Conservation (phyloP, 2,113 vertebrate species). For the Redunca redunca region DNA sequence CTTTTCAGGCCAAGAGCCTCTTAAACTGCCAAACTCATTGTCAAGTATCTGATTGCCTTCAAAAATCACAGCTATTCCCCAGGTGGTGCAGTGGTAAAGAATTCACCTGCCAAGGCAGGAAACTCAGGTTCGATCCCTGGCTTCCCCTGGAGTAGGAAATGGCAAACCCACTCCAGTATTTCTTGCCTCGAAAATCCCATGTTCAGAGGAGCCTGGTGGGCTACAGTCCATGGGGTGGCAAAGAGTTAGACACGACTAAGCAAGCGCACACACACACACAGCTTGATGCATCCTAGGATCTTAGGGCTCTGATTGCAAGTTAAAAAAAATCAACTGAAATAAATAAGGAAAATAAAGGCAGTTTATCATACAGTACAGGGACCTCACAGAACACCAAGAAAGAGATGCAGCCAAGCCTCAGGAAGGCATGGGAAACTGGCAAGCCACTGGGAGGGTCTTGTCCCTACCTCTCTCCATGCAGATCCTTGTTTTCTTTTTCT, state of each 20-base stretch:
- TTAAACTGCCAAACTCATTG: background rate
- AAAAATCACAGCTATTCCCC: background rate
- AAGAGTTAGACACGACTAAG: background rate
- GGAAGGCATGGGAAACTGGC: background rate
- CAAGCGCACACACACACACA: fast-evolving
- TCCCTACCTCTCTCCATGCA: background rate
- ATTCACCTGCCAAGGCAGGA: background rate
- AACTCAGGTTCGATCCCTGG: background rate
- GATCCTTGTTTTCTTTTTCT: background rate
- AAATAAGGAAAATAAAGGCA: background rate
- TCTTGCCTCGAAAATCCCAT: background rate
- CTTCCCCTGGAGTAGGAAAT: background rate
- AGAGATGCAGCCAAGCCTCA: background rate
- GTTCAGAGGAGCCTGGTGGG: background rate
- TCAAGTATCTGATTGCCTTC: background rate
- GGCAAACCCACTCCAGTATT: background rate
- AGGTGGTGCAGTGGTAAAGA: background rate
- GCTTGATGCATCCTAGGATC: background rate
- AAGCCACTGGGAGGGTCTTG: background rate
- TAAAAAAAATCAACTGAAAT: background rate
- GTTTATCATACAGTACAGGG: background rate
- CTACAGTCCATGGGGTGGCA: background rate
- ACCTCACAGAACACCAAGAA: background rate
- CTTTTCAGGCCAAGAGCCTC: background rate
- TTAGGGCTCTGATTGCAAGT: background rate